Base-by-base conservation (phyloP, 1,140 invertebrate species). In the Drosophila athabasca region DNA sequence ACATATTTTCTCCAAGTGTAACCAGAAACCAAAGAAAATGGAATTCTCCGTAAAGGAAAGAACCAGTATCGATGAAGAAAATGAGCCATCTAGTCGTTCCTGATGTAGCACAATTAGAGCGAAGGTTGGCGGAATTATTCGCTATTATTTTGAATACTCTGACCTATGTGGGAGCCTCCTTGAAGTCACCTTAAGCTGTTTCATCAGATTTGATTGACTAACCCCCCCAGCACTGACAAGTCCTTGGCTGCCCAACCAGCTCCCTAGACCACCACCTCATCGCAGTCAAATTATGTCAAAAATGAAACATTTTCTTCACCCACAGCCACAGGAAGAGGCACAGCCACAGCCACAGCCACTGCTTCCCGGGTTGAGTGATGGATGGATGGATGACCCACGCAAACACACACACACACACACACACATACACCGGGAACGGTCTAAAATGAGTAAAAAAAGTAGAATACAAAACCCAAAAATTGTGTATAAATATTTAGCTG, bases 401-500 rank as follows among this genome's bases (percentile, higher is more conserved):
- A 49, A n/a, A 62, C 19, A 41, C 15, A 31, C 31, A 53, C 19
- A 62, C n/a, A 24, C 15, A 26, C n/a, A 7, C 65, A 49, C 24
- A 62, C 19, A 41, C 15, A 41, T 9, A 53, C 24, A 54, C n/a
- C 24, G 3, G 13, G 24, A 46, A 17, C 15, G 44, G 43, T 57
- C 54, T 46, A 57, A 22, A 15, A 29, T 49, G 31, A 35, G 29
- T 22, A 8, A 39, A 73, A 72, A 69, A 80, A 71, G 52, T 24
- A n/a, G 22, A 62, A 81, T 53, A 54, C 43, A 31, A 31, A 77
- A 65, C 58, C 68, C 64, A 76, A 76, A 77, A 77, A 65, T 71
- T 77, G 66, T 65, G 57, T 73, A 78, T 67, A 87, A 88, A 87
- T 87, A 87, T 87, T 87, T 87, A 79, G 67, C 72, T 79, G 53